phyloP scores from a whole-genome alignment of 2,888 invertebrate genomes.

The Noctua janthe region DNA sequence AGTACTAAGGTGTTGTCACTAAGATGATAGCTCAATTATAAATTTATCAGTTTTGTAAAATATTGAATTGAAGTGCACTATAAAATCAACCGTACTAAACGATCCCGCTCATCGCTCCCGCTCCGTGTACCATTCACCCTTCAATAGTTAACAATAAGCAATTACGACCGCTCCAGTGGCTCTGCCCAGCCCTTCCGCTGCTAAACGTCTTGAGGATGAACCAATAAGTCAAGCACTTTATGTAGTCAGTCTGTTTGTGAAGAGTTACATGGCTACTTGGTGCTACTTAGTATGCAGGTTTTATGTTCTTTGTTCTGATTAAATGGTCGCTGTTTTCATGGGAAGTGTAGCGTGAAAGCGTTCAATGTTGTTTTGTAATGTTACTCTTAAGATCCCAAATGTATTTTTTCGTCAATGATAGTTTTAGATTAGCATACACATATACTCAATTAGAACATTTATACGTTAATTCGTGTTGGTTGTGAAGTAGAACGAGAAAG shows the following conservation, averaged over 20 bases:
- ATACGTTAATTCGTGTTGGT: background rate
- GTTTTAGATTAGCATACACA: conserved; percentile 7
- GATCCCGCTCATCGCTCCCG: conserved; percentile 49
- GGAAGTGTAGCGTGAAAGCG: conserved; percentile 28
- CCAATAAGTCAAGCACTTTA: conserved; percentile 58
- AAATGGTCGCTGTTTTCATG: conserved; percentile 4
- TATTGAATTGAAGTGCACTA: background rate
- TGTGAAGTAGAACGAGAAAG: background rate
- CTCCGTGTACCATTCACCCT: conserved; percentile 54
- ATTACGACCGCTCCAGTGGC: conserved; percentile 79
- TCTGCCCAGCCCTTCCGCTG: conserved; percentile 80
- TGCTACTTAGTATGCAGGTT: conserved; percentile 39
- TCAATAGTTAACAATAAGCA: conserved; percentile 79
- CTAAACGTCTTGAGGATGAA: conserved; percentile 62
- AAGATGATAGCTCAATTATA: background rate
- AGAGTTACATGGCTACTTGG: conserved; percentile 22
- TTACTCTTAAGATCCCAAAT: background rate
- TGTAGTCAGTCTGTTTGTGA: conserved; percentile 31
- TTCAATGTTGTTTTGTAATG: conserved; percentile 16
- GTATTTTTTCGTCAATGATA: background rate
- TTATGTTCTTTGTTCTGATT: conserved; percentile 36
- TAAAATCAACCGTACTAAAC: background rate
- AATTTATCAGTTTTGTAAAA: background rate
- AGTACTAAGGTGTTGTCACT: background rate
- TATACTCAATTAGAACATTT: conserved; percentile 12